These are phyloP conservation scores for Drosophila hydei DNA, from an alignment of 1,140 invertebrate species.

Conservation along the genomic window DNA sequence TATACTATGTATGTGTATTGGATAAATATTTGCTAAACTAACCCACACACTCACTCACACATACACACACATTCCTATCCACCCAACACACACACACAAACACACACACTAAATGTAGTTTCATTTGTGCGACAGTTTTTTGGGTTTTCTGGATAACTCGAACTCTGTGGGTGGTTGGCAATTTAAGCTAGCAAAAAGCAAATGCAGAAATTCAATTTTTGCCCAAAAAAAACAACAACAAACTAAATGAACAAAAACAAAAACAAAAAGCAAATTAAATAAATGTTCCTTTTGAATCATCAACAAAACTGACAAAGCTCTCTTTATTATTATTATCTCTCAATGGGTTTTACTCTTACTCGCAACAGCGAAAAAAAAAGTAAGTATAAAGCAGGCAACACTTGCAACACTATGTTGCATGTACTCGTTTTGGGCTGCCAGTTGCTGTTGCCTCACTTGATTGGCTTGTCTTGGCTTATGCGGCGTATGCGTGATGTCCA, in stretches of 20 bases:
- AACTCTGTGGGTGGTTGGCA: constrained; percentile 54
- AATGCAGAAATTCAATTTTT: constrained; percentile 78
- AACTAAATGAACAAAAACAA: constrained; percentile 41
- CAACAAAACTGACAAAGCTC: constrained; percentile 58
- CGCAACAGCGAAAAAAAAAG: neutral
- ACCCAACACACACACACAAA: constrained; percentile 31
- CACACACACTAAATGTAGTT: constrained; percentile 24
- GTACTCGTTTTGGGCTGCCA: constrained; percentile 20
- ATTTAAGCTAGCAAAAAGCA: constrained; percentile 39
- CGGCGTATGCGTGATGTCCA: constrained; percentile 51
- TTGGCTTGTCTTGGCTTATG: constrained; percentile 43
- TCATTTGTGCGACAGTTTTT: constrained; percentile 47
- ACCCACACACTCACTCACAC: constrained; percentile 35
- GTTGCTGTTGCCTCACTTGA: constrained; percentile 25
- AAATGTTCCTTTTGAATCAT: constrained; percentile 82
- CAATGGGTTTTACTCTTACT: neutral
- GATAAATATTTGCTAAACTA: constrained; percentile 52
- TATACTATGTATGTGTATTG: constrained; percentile 70
- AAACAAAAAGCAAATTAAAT: constrained; percentile 78
- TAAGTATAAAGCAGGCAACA: constrained; percentile 15
- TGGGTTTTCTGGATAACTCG: constrained; percentile 29
- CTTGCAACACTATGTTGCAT: constrained; percentile 9
- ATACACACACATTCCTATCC: constrained; percentile 26
- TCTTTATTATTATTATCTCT: constrained; percentile 39
- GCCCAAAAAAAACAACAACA: constrained; percentile 41